Evolutionary conservation across 1,140 invertebrate genomes (phyloP).

Genomic region (Drosophila subpulchrella): DNA sequence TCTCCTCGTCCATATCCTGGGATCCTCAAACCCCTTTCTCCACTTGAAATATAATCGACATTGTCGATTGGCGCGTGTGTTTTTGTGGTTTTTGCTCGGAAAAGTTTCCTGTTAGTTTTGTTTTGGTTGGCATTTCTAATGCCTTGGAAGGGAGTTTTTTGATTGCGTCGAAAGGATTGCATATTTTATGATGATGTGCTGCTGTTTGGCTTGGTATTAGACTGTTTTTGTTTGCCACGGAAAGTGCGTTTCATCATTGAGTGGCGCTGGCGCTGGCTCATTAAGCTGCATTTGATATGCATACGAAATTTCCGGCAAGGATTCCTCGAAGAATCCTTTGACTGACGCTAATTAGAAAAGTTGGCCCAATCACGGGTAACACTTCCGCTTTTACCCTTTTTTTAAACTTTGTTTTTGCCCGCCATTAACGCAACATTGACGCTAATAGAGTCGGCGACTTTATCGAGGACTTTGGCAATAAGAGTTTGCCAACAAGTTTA

Average conservation of each 20-base stretch:
- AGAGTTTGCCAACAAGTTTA: conserved; percentile 63
- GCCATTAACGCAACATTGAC: conserved; percentile 67
- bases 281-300: conserved; percentile 60
- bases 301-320: conserved; percentile 32
- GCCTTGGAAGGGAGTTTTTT: conserved; percentile 52
- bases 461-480: conserved; percentile 62
- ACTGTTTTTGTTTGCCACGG: conserved; percentile 34
- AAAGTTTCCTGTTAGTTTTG: conserved; percentile 70
- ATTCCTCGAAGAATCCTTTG: conserved; percentile 16
- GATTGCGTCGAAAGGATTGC: conserved; percentile 56
- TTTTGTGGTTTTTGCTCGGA: conserved; percentile 57
- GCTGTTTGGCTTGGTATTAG: conserved; percentile 41
- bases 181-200: conserved; percentile 58
- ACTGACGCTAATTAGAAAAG: conserved; percentile 75
- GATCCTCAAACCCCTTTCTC: conserved; percentile 3
- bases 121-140: conserved; percentile 65
- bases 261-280: conserved; percentile 20
- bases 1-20: not conserved
- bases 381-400: conserved; percentile 33
- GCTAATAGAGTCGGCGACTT: conserved; percentile 60
- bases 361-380: conserved; percentile 49
- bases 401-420: conserved; percentile 8
- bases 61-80: conserved; percentile 67
- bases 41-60: conserved; percentile 58
- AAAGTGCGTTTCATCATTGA: conserved; percentile 37